Evolutionary conservation across 2,797 vertebrate genomes (phyloP), one percentile per base, ranked within the genome.

Genomic region (Prunella strophiata): DNA sequence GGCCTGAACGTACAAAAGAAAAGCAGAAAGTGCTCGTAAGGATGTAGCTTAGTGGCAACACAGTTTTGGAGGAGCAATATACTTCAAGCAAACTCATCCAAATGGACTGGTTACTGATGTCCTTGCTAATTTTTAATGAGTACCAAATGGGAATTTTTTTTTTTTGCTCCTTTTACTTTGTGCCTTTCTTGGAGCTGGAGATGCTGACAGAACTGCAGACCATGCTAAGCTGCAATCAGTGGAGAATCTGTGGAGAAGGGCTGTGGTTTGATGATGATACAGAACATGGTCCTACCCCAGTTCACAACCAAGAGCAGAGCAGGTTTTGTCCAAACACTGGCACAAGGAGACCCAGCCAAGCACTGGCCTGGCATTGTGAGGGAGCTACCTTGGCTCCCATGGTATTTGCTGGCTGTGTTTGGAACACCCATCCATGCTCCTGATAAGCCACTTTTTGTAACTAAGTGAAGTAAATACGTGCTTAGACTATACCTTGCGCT

Each of bases 401-500:
- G 32, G 45, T 45, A 80, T 52, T 27, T 72, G 10, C 85, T 87
- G 21, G 20, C 75, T 89, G 38, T 45, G 29, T 65, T 40, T 67
- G 36, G 65, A 79, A 74, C 19, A 22, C 25, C 58, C n/a, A 68
- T 9, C 10, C 36, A 42, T 1, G 2, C 34, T 84, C 70, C 48
- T 51, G 32, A 75, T 62, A 78, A 81, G 19, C n/a, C 51, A 29
- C 22, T 55, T 86, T 32, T 30, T 2, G 1, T 11, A 48, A 77
- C 21, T 48, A 40, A 67, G 42, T 9, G 12, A 85, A 88, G 42
- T 9, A 61, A 92, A 54, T 6, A 70, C 6, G 21, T 21, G 67
- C 43, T 62, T 14, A 16, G 9, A 65, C 47, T 32, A 7, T 97
- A 98, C 98, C 97, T 98, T 98, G 45, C 97, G 96, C 67, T 98